Evolutionary conservation across 2,797 vertebrate genomes (phyloP), one percentile per base, ranked within the genome.

Genomic region (Carcharodon carcharias): DNA sequence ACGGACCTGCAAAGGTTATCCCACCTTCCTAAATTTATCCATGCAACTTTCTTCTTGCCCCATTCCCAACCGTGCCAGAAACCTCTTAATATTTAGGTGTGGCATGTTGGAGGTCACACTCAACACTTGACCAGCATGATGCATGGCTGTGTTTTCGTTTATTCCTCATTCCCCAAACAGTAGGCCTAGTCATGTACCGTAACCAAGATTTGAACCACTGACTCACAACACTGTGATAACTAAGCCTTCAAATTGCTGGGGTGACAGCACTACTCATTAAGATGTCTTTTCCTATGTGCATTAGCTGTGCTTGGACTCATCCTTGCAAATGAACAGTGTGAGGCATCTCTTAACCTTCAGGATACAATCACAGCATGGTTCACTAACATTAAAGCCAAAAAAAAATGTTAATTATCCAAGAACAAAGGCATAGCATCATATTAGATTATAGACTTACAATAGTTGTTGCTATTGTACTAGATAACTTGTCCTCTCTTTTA

Each of bases 281-380:
- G 21, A 85, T 85, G 82, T 85, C 82, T 85, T 85, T 85, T 45
- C 82, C 45, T 8, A 50, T 50, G 82, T 23, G 45, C 45, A 85
- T 85, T 85, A 23, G 82, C 82, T 85, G 82, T 85, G 40, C 82
- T 85, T 85, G 82, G 82, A 85, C 82, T 50, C 82, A 85, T 85
- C 18, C 82, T 50, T 2, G 82, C 45, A 85, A 50, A 85, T 50
- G 6, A 85, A 50, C 40, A 45, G 82, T 85, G 82, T 26, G 45
- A 85, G 45, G 21, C 50, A 45, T 85, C 82, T 85, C 82, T 45
- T 23, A 85, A 85, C 82, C 82, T 50, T 85, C 82, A 85, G 82
- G 82, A 50, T 50, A 85, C 45, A 50, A 26, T 85, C 82, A 50
- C 40, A 23, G 82, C 82, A 50, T 6, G 21, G 82, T 50, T 85